Percentiles rank a stretch among this genome's conserved stretches.
These are phyloP conservation scores for Blera fallax DNA, from an alignment of 2,888 invertebrate species.

Conservation along the genomic window DNA sequence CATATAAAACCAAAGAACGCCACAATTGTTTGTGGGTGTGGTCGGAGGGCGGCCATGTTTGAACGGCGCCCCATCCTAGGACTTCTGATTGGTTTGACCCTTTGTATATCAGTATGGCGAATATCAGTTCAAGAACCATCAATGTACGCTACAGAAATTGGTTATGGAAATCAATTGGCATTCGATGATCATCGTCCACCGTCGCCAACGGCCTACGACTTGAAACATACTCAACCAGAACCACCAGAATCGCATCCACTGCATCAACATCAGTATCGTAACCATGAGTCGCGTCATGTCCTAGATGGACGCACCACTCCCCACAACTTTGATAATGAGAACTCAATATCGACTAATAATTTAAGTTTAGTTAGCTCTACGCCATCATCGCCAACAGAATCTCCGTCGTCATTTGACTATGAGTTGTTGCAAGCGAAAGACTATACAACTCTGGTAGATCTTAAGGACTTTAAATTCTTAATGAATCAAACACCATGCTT, in stretches of 20 bases:
- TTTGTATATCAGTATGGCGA: conserved; percentile 81
- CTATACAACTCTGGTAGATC: conserved; percentile 83
- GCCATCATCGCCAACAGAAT: conserved; percentile 23
- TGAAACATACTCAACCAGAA: conserved; percentile 40
- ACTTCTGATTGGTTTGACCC: conserved; percentile 79
- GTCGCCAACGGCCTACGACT: conserved; percentile 43
- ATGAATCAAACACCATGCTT: conserved; percentile 84
- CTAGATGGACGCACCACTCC: conserved; percentile 49
- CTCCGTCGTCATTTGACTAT: conserved; percentile 33
- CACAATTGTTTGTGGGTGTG: conserved; percentile 55
- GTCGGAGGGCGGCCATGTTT: conserved; percentile 77
- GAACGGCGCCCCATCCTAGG: conserved; percentile 80
- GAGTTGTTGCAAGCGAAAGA: conserved; percentile 76
- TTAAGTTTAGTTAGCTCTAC: conserved; percentile 56
- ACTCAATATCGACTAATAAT: conserved; percentile 31
- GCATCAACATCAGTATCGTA: conserved; percentile 60
- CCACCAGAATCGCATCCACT: conserved; percentile 42
- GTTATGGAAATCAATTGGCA: conserved; percentile 66
- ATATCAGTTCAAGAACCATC: conserved; percentile 79
- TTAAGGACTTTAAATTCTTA: conserved; percentile 85
- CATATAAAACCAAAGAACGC: conserved; percentile 3
- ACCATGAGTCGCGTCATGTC: conserved; percentile 39
- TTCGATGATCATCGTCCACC: conserved; percentile 55
- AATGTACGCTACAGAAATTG: conserved; percentile 74
- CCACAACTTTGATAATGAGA: conserved; percentile 51